phyloP scores from a whole-genome alignment of 2,113 vertebrate species.

The Protomyctophum bolini region DNA sequence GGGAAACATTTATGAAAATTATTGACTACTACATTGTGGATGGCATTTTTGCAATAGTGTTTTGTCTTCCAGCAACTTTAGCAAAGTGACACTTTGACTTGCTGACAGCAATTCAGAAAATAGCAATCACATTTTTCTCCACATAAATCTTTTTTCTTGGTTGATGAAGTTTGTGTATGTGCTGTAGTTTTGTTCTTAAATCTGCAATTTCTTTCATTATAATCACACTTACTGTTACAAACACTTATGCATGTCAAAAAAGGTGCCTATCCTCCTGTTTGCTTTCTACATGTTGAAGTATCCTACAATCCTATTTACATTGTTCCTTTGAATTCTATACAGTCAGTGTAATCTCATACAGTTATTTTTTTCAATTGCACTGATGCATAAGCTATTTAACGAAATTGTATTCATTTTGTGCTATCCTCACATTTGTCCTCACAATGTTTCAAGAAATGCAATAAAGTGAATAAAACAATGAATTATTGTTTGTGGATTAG shows the following conservation, averaged over 20 bases:
- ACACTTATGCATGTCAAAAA: neutral
- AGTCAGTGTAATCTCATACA: neutral
- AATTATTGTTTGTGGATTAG: neutral
- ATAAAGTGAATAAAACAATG: slow-evolving; percentile 16
- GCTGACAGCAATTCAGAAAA: slow-evolving; percentile 1
- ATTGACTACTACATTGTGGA: slow-evolving; percentile 29
- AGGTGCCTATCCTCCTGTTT: neutral
- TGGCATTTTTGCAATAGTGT: slow-evolving; percentile 33
- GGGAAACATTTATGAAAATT: neutral
- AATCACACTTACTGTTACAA: neutral
- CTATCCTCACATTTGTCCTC: slow-evolving; percentile 5
- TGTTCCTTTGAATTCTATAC: slow-evolving; percentile 32
- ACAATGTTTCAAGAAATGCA: slow-evolving; percentile 9
- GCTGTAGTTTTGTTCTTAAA: slow-evolving; percentile 32
- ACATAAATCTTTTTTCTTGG: slow-evolving; percentile 28
- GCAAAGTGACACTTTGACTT: slow-evolving; percentile 19
- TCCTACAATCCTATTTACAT: slow-evolving; percentile 3
- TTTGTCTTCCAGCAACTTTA: slow-evolving; percentile 50
- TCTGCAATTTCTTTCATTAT: slow-evolving; percentile 4
- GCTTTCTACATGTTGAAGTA: slow-evolving; percentile 19
- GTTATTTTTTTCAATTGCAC: neutral
- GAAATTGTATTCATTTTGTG: neutral
- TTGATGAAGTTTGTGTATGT: slow-evolving; percentile 18
- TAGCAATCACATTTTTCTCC: slow-evolving; percentile 44
- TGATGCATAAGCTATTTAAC: neutral